phyloP scores from a whole-genome alignment of 2,113 vertebrate genomes.

The Scalopus aquaticus region DNA sequence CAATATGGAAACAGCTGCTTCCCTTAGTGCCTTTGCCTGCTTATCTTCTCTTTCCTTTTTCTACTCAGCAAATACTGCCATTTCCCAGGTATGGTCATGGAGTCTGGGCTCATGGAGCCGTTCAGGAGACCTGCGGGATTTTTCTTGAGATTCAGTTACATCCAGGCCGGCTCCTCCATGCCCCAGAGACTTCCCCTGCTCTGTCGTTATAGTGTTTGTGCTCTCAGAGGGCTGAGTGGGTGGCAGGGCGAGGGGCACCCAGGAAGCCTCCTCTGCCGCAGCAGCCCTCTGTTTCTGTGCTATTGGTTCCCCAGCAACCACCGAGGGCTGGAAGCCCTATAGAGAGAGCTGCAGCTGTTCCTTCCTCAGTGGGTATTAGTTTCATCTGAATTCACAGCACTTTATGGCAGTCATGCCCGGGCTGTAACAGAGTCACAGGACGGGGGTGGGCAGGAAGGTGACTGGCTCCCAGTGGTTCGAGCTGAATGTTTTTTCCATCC shows the following conservation, averaged over 20 bases:
- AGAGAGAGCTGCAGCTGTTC: not conserved
- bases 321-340: not conserved
- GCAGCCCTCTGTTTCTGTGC: not conserved
- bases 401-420: not conserved
- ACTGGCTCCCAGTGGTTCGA: not conserved
- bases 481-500: not conserved
- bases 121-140: not conserved
- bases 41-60: not conserved
- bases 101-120: not conserved
- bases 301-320: not conserved
- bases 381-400: not conserved
- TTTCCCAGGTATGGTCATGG: not conserved
- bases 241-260: not conserved
- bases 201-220: no score
- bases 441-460: rapidly evolving
- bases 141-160: not conserved
- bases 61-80: not conserved
- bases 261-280: not conserved
- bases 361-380: not conserved
- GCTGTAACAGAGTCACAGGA: not conserved
- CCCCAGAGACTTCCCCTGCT: not conserved
- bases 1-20: not conserved
- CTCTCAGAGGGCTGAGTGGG: not conserved
- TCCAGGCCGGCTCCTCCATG: not conserved
- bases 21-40: no score